These are phyloP conservation scores for Drosophila arawakana DNA, from an alignment of 1,140 invertebrate species.

Conservation along the genomic window DNA sequence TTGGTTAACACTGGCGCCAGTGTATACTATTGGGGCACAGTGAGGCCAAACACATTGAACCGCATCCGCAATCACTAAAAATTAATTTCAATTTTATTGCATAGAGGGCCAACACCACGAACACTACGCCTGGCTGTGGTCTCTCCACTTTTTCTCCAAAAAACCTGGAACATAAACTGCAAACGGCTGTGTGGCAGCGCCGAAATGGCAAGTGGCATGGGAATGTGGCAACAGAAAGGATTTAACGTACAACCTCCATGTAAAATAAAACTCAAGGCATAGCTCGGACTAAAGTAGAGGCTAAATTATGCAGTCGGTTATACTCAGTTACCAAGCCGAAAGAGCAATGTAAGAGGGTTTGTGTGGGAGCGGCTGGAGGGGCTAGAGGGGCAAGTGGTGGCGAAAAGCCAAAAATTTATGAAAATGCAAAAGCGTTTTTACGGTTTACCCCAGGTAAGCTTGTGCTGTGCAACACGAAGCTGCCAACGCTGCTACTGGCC, in stretches of 20 bases:
- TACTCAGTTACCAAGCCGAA: conserved; percentile 19
- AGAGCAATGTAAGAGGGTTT: conserved; percentile 4
- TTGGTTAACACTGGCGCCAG: conserved; percentile 32
- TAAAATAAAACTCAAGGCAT: conserved; percentile 60
- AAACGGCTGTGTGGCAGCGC: conserved; percentile 35
- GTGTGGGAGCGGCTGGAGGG: neutral
- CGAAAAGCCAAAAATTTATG: conserved; percentile 74
- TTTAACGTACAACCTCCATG: conserved; percentile 23
- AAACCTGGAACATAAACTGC: conserved; percentile 39
- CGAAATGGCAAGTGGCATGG: conserved; percentile 13
- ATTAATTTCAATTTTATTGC: conserved; percentile 83
- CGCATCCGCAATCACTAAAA: conserved; percentile 83
- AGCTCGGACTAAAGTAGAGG: conserved; percentile 42
- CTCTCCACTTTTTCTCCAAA: conserved; percentile 27
- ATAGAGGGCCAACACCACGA: conserved; percentile 28
- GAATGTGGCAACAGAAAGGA: neutral
- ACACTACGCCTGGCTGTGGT: conserved; percentile 4
- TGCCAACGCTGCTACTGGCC: neutral
- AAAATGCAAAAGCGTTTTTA: conserved; percentile 82
- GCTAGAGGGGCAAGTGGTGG: neutral
- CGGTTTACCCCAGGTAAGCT: conserved; percentile 78
- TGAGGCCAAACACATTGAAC: conserved; percentile 45
- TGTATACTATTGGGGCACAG: neutral
- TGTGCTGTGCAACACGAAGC: conserved; percentile 35
- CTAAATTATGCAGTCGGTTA: conserved; percentile 70